phyloP scores from a whole-genome alignment of 1,140 invertebrate genomes.

The Dinothrombium tinctorium region DNA sequence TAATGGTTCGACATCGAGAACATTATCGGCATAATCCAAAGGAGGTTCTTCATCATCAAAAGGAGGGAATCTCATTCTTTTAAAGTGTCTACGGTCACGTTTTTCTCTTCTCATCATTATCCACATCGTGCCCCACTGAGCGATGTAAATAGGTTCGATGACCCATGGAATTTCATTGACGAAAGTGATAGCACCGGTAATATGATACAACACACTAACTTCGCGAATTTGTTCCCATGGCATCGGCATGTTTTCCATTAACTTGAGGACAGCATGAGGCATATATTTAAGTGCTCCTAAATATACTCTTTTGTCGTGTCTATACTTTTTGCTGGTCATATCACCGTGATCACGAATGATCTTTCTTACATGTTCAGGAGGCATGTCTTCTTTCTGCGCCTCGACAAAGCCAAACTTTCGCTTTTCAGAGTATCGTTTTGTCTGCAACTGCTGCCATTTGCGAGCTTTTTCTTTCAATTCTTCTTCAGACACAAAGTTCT shows the following conservation, averaged over 20 bases:
- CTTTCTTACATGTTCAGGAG: conserved; percentile 92
- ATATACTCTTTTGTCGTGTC: conserved; percentile 97
- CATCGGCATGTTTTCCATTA: conserved; percentile 99
- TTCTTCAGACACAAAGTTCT: conserved; percentile 8
- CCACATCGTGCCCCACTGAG: conserved; percentile 99
- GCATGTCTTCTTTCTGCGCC: conserved; percentile 98
- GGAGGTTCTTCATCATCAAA: conserved; percentile 99
- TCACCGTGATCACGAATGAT: conserved; percentile 98
- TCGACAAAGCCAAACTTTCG: conserved; percentile 96
- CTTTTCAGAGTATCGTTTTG: conserved; percentile 91
- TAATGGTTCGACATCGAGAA: conserved; percentile 92
- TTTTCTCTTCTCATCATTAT: conserved; percentile 98
- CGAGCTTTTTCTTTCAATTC: conserved; percentile 34
- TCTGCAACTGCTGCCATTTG: conserved; percentile 97
- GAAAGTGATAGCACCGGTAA: conserved; percentile 98
- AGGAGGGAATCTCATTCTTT: conserved; percentile 96
- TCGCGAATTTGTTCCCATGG: conserved; percentile 99
- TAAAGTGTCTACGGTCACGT: conserved; percentile 91
- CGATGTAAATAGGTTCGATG: conserved; percentile 94
- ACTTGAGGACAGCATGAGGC: conserved; percentile 96
- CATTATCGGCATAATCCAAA: conserved; percentile 72
- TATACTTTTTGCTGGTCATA: conserved; percentile 95
- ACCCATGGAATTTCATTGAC: conserved; percentile 99
- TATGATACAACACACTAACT: conserved; percentile 89
- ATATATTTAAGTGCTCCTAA: conserved; percentile 96